phyloP scores from a whole-genome alignment of 1,140 invertebrate species.

The Neelides sp. region DNA sequence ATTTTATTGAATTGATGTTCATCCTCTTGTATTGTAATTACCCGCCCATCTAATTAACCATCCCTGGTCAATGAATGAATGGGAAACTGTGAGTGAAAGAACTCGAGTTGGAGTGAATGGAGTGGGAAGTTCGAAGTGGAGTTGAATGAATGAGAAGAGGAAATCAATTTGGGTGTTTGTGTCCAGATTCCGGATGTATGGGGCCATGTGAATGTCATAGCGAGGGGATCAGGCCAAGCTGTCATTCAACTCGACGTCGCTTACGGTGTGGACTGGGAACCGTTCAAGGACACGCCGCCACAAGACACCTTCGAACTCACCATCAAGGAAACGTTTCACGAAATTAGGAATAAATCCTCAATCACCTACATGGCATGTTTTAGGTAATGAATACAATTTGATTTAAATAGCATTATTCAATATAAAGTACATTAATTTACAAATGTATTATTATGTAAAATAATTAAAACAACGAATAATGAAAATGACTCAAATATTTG shows the following conservation, averaged over 20 bases:
- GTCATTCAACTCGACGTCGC: conserved; percentile 44
- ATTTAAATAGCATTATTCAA: neutral
- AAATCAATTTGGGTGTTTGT: conserved; percentile 19
- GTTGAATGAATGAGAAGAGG: no score
- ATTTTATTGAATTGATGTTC: no score
- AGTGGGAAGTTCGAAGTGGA: no score
- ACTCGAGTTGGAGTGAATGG: no score
- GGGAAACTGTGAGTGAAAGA: no score
- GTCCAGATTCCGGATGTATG: conserved; percentile 42
- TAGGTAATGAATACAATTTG: conserved; percentile 36
- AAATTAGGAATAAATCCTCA: conserved; percentile 45
- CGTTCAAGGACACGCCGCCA: conserved; percentile 39
- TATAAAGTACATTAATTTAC: conserved; percentile 2
- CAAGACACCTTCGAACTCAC: conserved; percentile 39
- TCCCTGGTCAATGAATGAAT: no score
- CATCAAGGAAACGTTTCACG: conserved; percentile 37
- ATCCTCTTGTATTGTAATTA: no score
- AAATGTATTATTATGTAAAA: no score
- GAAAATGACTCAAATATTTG: neutral
- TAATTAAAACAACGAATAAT: no score
- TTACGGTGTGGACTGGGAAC: conserved; percentile 44
- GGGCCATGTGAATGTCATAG: conserved; percentile 43
- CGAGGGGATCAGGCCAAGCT: conserved; percentile 45
- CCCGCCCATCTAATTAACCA: no score
- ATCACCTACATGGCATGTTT: conserved; percentile 41